Percentiles rank a stretch among this genome's conserved stretches.
Evolutionary conservation across 2,113 vertebrate genomes (phyloP).

Genomic region (Cynopterus brachyotis): DNA sequence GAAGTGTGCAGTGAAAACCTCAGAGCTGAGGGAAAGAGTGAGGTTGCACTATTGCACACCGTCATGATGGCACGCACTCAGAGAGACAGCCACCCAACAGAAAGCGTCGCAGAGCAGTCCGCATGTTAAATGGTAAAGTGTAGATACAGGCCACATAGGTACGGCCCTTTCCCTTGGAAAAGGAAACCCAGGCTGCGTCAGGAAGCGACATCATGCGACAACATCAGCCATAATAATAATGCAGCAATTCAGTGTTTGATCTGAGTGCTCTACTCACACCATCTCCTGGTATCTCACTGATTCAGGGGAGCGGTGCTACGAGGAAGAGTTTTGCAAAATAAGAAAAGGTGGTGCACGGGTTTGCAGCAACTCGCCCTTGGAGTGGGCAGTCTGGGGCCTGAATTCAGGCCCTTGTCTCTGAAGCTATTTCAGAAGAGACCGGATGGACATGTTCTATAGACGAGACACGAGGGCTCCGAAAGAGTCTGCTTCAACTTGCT

Average conservation of each 20-base stretch:
- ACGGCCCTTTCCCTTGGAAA: neutral
- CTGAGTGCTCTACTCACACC: neutral
- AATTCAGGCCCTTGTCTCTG: no score
- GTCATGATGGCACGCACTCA: neutral
- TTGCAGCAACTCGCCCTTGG: no score
- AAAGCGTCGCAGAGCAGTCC: neutral
- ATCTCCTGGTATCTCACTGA: neutral
- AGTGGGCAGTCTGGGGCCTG: neutral
- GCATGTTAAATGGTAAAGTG: neutral
- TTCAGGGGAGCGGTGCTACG: neutral
- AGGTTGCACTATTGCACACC: neutral
- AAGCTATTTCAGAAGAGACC: neutral
- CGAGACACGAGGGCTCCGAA: neutral
- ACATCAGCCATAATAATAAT: neutral
- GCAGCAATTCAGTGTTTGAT: neutral
- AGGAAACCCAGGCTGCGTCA: neutral
- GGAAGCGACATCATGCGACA: neutral
- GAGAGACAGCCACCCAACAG: neutral
- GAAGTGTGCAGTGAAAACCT: neutral
- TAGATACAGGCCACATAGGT: accelerated
- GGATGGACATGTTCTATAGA: neutral
- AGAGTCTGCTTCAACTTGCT: neutral
- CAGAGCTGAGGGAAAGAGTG: neutral
- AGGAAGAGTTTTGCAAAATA: neutral
- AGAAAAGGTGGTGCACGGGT: neutral